Base-by-base conservation (phyloP, 2,113 vertebrate species). In the Pseudopipra pipra region DNA sequence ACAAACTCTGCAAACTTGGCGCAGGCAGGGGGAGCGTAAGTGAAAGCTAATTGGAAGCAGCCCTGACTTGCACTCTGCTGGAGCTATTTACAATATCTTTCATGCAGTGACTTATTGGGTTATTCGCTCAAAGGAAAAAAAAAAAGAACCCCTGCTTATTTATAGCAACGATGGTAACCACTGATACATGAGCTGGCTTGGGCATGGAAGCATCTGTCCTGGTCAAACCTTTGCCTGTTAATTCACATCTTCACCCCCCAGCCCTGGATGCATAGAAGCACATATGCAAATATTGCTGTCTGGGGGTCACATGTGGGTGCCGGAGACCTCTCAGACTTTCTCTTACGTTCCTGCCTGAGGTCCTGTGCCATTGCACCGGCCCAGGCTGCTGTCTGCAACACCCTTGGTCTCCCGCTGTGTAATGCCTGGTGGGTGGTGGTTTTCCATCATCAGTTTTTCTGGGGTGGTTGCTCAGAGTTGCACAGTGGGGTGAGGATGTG, bases 21-120 rank as follows among this genome's bases (percentile, higher is more conserved):
- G 6, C 93, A 84, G 84, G 83, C 84, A 5, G 82, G 93, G 82
- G 78, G 86, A 94, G 89, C 0, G 1, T 94, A 95, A 97, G 95
- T 90, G 96, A 96, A 94, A 92, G 94, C 93, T 96, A 94, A 96
- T 95, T 97, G 95, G 96, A 97, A 95, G 96, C 96, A 93, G 95
- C 96, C 93, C 93, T 86, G 90, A 89, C 93, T 92, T 96, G 87
- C 74, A 87, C 92, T 96, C 95, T 43, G 83, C 75, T 95, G 96
- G 94, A 97, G 90, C 90, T 95, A 87, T 94, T 96, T 95, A 96
- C 96, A 92, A 44, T 92, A 90, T 95, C 95, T 96, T 96, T 97
- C 93, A 93, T 86, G 95, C 76, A 12, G 76, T 75, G 88, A 91
- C 93, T 97, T 94, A 82, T 89, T 87, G 93, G 96, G 94, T 93